Base-by-base conservation (phyloP, 2,888 invertebrate genomes). In the Halocaridina rubra region DNA sequence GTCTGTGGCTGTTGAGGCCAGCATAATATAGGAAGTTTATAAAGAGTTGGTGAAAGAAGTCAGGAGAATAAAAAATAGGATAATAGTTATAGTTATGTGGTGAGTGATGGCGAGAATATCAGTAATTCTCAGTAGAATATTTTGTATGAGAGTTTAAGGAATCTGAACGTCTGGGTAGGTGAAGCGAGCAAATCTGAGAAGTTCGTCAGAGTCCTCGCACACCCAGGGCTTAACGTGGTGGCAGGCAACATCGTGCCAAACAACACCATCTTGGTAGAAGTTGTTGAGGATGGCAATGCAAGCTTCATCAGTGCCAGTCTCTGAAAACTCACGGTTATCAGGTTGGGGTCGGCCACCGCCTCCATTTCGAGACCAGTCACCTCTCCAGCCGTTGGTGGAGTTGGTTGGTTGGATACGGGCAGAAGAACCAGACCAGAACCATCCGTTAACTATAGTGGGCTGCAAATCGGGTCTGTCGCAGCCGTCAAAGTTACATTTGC, bases 381-480 rank as follows among this genome's bases (percentile, higher is more conserved):
- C 84, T 24, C 59, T n/a, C 80, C 81, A 80, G 53, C 74, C 81
- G 33, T 13, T 19, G 57, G 67, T 76, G 91, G 96, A 96, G 32
- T 94, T 94, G 78, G 96, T 96, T 86, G 96, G 94, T 71, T 96
- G 96, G 90, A 97, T 96, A 92, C 96, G 97, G 88, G 95, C 96
- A 29, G 96, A 96, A 2, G 96, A 96, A 88, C 97, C 97, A 3
- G 96, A 96, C 97, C 97, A 97, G 93, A 97, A 97, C 97, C 97
- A 97, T 84, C 96, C 96, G 91, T 96, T 96, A 89, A 95, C 93
- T 90, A 95, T 95, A 86, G 95, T 94, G 16, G 96, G 96, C 92
- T 96, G 71, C 46, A 88, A 82, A 67, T 96, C 96, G 72, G 94
- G 92, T 82, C 96, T 93, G 92, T 96, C 95, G 91, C 96, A 97